Evolutionary conservation across 2,113 vertebrate species (phyloP).

Genomic region (Felis chaus): DNA sequence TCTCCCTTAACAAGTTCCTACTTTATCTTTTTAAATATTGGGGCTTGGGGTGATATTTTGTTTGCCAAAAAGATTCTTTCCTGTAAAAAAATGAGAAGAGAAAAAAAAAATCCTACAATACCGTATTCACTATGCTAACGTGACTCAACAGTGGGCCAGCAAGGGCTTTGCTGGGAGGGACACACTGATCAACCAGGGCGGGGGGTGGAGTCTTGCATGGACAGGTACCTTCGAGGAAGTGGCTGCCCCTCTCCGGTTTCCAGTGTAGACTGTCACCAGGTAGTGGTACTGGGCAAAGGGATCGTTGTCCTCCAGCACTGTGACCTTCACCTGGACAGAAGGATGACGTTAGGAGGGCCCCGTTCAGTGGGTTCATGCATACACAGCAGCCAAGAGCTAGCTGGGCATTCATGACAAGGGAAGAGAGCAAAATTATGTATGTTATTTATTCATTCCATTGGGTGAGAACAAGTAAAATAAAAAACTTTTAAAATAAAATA

Average conservation of each 20-base stretch:
- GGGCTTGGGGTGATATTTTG: background rate
- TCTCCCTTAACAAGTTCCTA: background rate
- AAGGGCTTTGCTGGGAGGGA: background rate
- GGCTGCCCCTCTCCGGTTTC: constrained; percentile 91
- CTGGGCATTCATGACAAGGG: background rate
- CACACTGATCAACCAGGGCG: rapidly evolving
- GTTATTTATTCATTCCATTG: background rate
- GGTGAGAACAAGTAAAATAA: background rate
- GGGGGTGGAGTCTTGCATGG: rapidly evolving
- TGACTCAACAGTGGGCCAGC: background rate
- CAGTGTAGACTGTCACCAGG: constrained; percentile 92
- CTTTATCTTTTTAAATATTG: background rate
- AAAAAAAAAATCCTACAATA: background rate
- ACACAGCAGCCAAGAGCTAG: background rate
- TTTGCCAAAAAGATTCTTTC: background rate
- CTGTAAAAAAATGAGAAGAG: background rate
- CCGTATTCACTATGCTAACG: background rate
- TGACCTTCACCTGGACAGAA: constrained; percentile 91
- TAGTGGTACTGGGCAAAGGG: constrained; percentile 94
- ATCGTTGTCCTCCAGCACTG: constrained; percentile 93
- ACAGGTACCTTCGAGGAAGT: constrained; percentile 92
- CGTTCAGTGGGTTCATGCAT: background rate
- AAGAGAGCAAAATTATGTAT: background rate
- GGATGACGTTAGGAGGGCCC: background rate
- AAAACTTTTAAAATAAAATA: background rate